These are phyloP conservation scores for Heliconius aoede DNA, from an alignment of 2,888 invertebrate genomes.

Conservation along the genomic window DNA sequence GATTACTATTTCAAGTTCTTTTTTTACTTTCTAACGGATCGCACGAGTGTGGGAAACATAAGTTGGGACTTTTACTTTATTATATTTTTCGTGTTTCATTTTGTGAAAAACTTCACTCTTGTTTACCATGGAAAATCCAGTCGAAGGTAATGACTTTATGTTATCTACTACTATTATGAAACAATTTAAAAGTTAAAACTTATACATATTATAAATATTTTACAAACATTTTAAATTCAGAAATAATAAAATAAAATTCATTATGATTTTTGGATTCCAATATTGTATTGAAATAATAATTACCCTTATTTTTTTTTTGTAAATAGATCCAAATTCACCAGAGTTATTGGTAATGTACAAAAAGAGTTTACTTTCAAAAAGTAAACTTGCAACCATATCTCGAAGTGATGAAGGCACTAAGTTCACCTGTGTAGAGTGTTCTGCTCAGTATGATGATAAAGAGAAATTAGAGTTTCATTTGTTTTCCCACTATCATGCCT, in stretches of 20 bases:
- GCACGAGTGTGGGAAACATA: slow-evolving; percentile 57
- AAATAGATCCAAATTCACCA: slow-evolving; percentile 52
- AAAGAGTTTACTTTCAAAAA: slow-evolving; percentile 84
- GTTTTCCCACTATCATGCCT: slow-evolving; percentile 89
- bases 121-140: slow-evolving; percentile 26
- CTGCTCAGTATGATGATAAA: slow-evolving; percentile 89
- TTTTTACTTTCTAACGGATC: slow-evolving; percentile 62
- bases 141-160: slow-evolving; percentile 25
- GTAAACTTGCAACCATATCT: slow-evolving; percentile 89
- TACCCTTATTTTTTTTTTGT: slow-evolving; percentile 1
- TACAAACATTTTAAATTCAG: neutral
- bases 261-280: neutral
- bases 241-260: neutral
- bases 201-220: neutral
- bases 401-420: slow-evolving; percentile 86
- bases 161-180: neutral
- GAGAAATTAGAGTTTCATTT: slow-evolving; percentile 89
- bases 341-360: slow-evolving; percentile 59
- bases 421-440: slow-evolving; percentile 90
- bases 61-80: slow-evolving; percentile 36
- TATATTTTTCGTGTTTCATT: slow-evolving; percentile 27
- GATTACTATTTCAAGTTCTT: slow-evolving; percentile 70
- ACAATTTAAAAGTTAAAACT: neutral
- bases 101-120: too few species aligned
- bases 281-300: neutral